Evolutionary conservation across 2,113 vertebrate genomes (phyloP).

Genomic region (Bubo bubo): DNA sequence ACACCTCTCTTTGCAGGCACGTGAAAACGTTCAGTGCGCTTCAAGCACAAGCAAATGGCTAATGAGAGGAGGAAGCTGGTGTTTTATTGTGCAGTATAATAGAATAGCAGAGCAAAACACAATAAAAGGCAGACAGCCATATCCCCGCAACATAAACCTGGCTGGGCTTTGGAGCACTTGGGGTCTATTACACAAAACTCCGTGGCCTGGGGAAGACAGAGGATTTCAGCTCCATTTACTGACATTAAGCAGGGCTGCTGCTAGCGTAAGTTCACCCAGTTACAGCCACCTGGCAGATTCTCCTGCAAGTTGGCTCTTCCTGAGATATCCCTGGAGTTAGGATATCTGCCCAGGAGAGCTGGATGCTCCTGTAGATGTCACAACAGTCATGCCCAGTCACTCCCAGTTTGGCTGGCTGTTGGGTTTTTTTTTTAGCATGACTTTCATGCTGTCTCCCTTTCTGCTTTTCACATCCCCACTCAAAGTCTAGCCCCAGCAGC

Average conservation of each 20-base stretch:
- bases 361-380: background rate
- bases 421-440: too few relatives aligned
- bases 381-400: background rate
- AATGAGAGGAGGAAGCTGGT: conserved; percentile 10
- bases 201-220: background rate
- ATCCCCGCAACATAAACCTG: background rate
- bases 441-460: background rate
- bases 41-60: conserved; percentile 15
- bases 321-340: background rate
- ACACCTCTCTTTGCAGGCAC: background rate
- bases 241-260: background rate
- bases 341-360: background rate
- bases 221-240: conserved; percentile 37
- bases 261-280: background rate
- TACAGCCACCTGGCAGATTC: background rate
- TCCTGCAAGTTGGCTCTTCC: background rate
- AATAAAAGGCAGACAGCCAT: conserved; percentile 50
- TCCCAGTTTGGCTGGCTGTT: background rate
- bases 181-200: background rate
- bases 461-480: background rate
- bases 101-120: conserved; percentile 10
- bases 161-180: conserved; percentile 15
- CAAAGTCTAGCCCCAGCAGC: background rate
- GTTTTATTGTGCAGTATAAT: conserved; percentile 43
- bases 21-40: background rate